Conservation (phyloP, 2,113 vertebrate genomes). For the Sigmodon hispidus region DNA sequence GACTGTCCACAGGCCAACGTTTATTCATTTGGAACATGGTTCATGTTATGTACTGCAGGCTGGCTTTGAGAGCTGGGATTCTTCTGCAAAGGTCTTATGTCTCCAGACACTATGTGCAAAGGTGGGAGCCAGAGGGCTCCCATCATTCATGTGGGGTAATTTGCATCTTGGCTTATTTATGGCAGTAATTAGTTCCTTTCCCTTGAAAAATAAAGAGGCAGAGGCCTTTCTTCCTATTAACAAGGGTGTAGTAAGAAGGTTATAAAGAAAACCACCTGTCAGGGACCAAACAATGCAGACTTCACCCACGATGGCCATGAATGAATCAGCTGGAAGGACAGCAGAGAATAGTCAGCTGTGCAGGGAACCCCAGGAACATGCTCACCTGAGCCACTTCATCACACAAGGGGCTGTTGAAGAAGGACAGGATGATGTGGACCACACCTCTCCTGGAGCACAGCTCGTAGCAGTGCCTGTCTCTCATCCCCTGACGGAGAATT, state of each 20-base stretch:
- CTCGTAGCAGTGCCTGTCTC: slow-evolving; percentile 90
- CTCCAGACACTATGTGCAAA: neutral
- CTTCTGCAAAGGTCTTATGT: neutral
- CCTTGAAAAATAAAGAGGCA: neutral
- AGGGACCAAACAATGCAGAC: neutral
- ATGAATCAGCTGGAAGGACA: fast-evolving
- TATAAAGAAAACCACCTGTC: neutral
- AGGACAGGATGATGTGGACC: slow-evolving; percentile 91
- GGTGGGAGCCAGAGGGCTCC: neutral
- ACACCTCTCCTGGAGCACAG: slow-evolving; percentile 91
- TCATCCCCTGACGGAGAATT: slow-evolving; percentile 91
- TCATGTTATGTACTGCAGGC: neutral
- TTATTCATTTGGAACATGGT: neutral
- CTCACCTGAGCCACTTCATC: slow-evolving; percentile 89
- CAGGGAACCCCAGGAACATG: fast-evolving
- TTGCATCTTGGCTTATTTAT: neutral
- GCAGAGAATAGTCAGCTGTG: fast-evolving
- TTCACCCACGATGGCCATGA: too few relatives aligned
- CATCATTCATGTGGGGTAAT: fast-evolving
- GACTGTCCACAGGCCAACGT: neutral
- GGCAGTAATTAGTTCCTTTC: neutral
- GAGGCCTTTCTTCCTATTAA: neutral
- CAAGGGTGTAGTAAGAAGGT: neutral
- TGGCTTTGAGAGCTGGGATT: neutral
- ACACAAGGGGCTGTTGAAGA: slow-evolving; percentile 91